Evolutionary conservation across 2,888 invertebrate species (phyloP).

Genomic region (Drosophila cognata): DNA sequence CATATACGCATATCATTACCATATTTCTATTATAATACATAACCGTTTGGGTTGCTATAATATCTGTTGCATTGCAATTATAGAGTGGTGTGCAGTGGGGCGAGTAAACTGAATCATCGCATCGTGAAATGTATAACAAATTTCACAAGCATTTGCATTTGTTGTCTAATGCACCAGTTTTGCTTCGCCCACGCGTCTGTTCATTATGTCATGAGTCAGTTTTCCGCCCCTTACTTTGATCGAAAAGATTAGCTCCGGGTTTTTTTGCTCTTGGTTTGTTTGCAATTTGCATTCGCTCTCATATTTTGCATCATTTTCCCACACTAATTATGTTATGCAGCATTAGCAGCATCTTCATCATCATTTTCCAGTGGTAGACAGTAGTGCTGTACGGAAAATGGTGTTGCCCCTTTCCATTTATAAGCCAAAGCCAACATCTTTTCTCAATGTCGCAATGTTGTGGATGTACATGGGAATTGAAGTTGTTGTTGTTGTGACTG

Average conservation of each 20-base stretch:
- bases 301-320: constrained; percentile 61
- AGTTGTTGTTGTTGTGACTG: constrained; percentile 51
- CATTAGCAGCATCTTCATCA: constrained; percentile 20
- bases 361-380: constrained; percentile 24
- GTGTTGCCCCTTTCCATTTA: constrained; percentile 52
- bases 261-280: constrained; percentile 34
- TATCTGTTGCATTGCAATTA: constrained; percentile 54
- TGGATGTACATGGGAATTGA: constrained; percentile 42
- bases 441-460: constrained; percentile 81
- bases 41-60: constrained; percentile 18
- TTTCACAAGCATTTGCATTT: constrained; percentile 34
- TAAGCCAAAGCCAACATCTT: constrained; percentile 59
- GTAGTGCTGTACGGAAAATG: constrained; percentile 48
- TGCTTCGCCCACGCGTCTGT: constrained; percentile 53
- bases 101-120: constrained; percentile 63
- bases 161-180: constrained; percentile 67
- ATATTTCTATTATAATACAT: constrained; percentile 60
- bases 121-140: constrained; percentile 38
- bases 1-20: constrained; percentile 39
- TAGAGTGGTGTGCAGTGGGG: constrained; percentile 41
- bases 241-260: constrained; percentile 45
- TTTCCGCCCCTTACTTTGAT: constrained; percentile 50
- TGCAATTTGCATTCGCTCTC: constrained; percentile 41
- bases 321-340: constrained; percentile 74
- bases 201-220: constrained; percentile 64